Percentiles rank a stretch among this genome's conserved stretches.
phyloP scores from a whole-genome alignment of 2,113 vertebrate species.

The Heptranchias perlo region DNA sequence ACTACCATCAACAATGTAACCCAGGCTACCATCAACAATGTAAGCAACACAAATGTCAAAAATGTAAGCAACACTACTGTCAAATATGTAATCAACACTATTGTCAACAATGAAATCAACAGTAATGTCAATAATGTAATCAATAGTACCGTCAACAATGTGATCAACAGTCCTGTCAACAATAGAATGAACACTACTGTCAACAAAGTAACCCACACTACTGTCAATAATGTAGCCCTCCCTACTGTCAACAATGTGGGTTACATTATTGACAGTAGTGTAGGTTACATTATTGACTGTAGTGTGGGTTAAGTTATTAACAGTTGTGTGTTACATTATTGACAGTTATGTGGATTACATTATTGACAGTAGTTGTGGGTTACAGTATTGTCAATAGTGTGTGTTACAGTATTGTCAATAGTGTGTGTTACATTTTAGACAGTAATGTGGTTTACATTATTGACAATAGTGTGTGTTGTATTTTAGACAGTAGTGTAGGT shows the following conservation, averaged over 20 bases:
- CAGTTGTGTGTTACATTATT: no score
- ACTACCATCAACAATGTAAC: not conserved
- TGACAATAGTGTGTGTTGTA: not conserved
- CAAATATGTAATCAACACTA: no score
- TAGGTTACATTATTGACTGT: no score
- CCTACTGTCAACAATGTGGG: no score
- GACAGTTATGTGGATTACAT: no score
- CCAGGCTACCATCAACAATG: not conserved
- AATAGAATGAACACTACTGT: not conserved
- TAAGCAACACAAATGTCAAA: not conserved
- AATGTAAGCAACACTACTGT: not conserved
- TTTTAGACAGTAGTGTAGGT: not conserved
- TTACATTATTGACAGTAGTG: no score
- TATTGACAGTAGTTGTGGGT: no score
- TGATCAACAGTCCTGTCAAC: not conserved
- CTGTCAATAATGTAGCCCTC: not conserved
- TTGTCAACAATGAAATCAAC: not conserved
- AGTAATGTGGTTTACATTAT: not conserved
- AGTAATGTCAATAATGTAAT: no score
- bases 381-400: no score
- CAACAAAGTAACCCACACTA: not conserved
- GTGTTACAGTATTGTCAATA: no score
- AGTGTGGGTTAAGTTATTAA: no score
- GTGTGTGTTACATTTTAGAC: not conserved
- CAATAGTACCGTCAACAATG: not conserved